phyloP scores from a whole-genome alignment of 2,797 vertebrate species.

The Cyclopterus lumpus region DNA sequence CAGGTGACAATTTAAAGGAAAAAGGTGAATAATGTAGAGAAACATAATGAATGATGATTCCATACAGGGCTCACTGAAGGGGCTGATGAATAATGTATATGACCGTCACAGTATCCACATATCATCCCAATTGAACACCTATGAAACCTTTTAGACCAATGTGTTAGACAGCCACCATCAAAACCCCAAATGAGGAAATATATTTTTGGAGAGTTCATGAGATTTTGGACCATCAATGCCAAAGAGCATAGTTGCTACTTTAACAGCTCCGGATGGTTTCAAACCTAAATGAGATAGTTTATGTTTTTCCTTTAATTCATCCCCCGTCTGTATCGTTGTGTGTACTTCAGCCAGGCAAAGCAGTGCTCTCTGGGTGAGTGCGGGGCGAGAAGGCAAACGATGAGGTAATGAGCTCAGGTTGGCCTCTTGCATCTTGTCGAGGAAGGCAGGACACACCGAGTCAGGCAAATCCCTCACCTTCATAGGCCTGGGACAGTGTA shows the following conservation, averaged over 20 bases:
- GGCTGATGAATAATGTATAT: not conserved
- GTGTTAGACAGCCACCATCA: not conserved
- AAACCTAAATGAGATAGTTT: not conserved
- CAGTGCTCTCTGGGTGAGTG: slow-evolving; percentile 71
- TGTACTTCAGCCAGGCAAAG: slow-evolving; percentile 69
- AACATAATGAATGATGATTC: not conserved
- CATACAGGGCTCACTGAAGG: not conserved
- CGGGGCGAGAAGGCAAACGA: slow-evolving; percentile 48
- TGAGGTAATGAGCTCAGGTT: slow-evolving; percentile 69
- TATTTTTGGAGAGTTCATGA: not conserved
- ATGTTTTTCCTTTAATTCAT: not conserved
- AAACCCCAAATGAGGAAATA: not conserved
- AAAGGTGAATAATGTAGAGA: not conserved
- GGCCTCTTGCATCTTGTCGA: slow-evolving; percentile 73
- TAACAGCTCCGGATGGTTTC: not conserved
- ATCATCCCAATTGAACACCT: not conserved
- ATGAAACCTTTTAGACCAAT: not conserved
- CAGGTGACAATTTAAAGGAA: not conserved
- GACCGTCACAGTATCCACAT: not conserved
- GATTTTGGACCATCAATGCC: not conserved
- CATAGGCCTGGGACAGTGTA: slow-evolving; percentile 56
- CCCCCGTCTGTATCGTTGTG: not conserved
- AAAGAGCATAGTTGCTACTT: not conserved
- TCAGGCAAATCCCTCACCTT: slow-evolving; percentile 68
- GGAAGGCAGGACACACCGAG: slow-evolving; percentile 70